Conservation (phyloP, 2,113 vertebrate genomes). For the Onychostruthus taczanowskii region DNA sequence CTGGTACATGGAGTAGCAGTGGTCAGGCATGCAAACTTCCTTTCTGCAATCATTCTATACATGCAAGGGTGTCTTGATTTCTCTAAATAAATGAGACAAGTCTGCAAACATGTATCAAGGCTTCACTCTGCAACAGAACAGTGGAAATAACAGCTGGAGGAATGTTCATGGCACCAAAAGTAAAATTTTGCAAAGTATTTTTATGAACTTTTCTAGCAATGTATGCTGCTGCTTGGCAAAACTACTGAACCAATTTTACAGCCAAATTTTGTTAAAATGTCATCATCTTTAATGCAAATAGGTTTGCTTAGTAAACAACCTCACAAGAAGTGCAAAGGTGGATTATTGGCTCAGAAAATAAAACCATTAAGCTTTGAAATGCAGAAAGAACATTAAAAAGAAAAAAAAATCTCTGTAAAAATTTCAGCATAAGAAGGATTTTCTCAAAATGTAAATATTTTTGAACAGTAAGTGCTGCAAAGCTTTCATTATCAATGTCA, state of each 20-base stretch:
- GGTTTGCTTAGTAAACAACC: not conserved
- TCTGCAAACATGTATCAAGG: not conserved
- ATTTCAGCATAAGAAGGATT: not conserved
- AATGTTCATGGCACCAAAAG: not conserved
- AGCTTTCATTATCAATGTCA: not conserved
- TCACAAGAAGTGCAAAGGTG: not conserved
- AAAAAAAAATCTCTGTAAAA: not conserved
- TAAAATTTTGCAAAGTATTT: not conserved
- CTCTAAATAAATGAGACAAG: not conserved
- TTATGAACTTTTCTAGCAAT: not conserved
- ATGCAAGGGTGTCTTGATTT: not conserved
- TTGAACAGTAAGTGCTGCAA: not conserved
- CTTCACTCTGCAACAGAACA: not conserved
- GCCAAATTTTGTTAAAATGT: conserved; percentile 3
- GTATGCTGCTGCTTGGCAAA: not conserved
- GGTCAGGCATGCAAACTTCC: not conserved
- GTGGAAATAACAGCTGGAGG: not conserved
- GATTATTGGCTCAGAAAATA: conserved; percentile 1
- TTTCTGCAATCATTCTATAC: not conserved
- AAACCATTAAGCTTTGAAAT: not conserved
- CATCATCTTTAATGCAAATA: conserved; percentile 13
- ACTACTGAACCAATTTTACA: not conserved
- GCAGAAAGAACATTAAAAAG: not conserved
- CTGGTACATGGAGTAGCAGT: not conserved
- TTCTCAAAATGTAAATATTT: not conserved